A percentile compares a stretch with the other conserved stretches of the same genome.
phyloP scores from a whole-genome alignment of 2,888 invertebrate species.

The Pheosia gnoma region DNA sequence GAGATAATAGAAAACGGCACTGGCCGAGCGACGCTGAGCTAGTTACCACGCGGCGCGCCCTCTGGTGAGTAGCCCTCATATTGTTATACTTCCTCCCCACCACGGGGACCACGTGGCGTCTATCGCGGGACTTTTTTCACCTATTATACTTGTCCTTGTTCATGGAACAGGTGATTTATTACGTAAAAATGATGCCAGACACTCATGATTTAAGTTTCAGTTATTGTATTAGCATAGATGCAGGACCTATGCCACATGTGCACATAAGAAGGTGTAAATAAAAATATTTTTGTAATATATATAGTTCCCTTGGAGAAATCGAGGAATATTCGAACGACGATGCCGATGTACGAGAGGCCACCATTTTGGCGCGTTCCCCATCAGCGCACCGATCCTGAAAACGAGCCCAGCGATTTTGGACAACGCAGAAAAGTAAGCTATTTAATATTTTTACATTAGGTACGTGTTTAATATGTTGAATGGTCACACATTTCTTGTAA shows the following conservation, averaged over 20 bases:
- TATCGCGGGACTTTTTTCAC: slow-evolving; percentile 37
- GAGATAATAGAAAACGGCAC: slow-evolving; percentile 71
- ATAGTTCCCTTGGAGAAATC: slow-evolving; percentile 38
- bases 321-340: slow-evolving; percentile 39
- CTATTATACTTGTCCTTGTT: slow-evolving; percentile 47
- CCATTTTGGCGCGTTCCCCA: slow-evolving; percentile 85
- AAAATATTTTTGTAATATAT: slow-evolving; percentile 31
- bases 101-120: slow-evolving; percentile 45
- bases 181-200: slow-evolving; percentile 58
- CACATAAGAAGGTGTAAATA: slow-evolving; percentile 20
- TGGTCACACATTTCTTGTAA: not conserved
- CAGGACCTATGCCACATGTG: slow-evolving; percentile 1
- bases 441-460: not conserved
- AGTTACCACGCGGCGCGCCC: slow-evolving; percentile 64
- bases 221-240: slow-evolving; percentile 13
- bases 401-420: slow-evolving; percentile 62
- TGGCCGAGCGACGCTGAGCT: slow-evolving; percentile 59
- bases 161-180: slow-evolving; percentile 63
- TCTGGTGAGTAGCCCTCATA: slow-evolving; percentile 69
- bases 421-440: slow-evolving; percentile 54
- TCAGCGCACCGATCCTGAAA: slow-evolving; percentile 72
- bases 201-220: slow-evolving; percentile 39
- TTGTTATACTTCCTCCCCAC: slow-evolving; percentile 39
- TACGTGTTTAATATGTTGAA: not conserved
- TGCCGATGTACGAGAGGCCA: slow-evolving; percentile 85